Evolutionary conservation across 2,888 invertebrate genomes (phyloP).

Genomic region (Hydropsyche betteni): DNA sequence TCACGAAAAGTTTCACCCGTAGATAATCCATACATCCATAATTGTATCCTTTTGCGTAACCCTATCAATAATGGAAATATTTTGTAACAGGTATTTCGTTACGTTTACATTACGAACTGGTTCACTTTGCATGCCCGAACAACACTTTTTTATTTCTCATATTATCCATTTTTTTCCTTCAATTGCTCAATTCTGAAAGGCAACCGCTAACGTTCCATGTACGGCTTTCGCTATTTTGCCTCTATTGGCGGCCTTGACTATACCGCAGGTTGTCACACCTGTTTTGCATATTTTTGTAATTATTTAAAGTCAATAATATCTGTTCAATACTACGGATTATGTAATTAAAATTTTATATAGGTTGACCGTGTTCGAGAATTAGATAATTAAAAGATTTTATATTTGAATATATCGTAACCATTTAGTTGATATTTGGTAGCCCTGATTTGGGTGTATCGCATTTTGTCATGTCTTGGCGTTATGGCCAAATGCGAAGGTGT

Average conservation of each 20-base stretch:
- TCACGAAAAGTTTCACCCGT: not conserved
- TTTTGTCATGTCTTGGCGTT: too few species aligned
- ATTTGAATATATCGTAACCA: too few species aligned
- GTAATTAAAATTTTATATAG: not conserved
- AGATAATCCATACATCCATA: not conserved
- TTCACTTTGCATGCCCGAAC: not conserved
- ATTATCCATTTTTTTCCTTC: constrained; percentile 1
- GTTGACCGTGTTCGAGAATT: not conserved
- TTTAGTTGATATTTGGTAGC: too few species aligned
- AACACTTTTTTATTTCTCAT: not conserved
- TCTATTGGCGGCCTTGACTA: constrained; percentile 9
- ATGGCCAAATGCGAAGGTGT: too few species aligned
- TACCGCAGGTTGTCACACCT: constrained; percentile 8
- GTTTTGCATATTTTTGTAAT: not conserved
- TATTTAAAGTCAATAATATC: not conserved
- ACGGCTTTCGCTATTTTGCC: constrained; percentile 23
- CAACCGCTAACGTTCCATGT: constrained; percentile 1
- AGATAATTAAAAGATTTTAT: not conserved
- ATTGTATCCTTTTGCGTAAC: not conserved
- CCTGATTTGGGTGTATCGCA: too few species aligned
- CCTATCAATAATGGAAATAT: not conserved
- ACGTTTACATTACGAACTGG: not conserved
- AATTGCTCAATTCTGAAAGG: constrained; percentile 14
- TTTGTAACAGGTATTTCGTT: constrained; percentile 26
- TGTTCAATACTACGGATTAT: not conserved